phyloP scores from a whole-genome alignment of 2,113 vertebrate species.

The Boulengeromyrus knoepffleri region DNA sequence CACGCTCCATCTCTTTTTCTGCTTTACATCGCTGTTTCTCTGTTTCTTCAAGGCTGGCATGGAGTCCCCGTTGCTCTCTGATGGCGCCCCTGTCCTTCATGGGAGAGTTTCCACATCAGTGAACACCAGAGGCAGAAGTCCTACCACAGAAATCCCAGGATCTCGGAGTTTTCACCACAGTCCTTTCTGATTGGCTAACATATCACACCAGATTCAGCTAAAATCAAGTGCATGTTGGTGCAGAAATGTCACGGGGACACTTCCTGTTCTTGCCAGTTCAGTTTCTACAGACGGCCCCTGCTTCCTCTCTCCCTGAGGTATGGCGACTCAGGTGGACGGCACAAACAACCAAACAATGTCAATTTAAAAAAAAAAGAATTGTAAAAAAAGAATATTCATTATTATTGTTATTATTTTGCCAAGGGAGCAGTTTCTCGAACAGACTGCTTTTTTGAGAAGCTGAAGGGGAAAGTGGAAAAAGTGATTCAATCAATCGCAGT shows the following conservation, averaged over 20 bases:
- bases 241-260: background rate
- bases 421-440: background rate
- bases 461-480: slow-evolving; percentile 7
- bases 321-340: background rate
- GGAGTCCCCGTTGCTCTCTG: background rate
- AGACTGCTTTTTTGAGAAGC: background rate
- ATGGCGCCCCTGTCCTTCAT: background rate
- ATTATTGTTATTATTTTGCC: background rate
- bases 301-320: no score
- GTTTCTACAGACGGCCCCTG: background rate
- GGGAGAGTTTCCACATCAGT: background rate
- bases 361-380: background rate
- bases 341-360: background rate
- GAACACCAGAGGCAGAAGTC: background rate
- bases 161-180: background rate
- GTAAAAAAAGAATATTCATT: no score
- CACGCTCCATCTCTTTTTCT: background rate
- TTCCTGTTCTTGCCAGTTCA: background rate
- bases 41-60: background rate
- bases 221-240: background rate
- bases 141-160: background rate
- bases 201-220: background rate
- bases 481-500: background rate
- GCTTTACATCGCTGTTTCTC: background rate
- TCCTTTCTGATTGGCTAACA: background rate